Base-by-base conservation (phyloP, 2,888 invertebrate species). In the Eupithecia centaureata region DNA sequence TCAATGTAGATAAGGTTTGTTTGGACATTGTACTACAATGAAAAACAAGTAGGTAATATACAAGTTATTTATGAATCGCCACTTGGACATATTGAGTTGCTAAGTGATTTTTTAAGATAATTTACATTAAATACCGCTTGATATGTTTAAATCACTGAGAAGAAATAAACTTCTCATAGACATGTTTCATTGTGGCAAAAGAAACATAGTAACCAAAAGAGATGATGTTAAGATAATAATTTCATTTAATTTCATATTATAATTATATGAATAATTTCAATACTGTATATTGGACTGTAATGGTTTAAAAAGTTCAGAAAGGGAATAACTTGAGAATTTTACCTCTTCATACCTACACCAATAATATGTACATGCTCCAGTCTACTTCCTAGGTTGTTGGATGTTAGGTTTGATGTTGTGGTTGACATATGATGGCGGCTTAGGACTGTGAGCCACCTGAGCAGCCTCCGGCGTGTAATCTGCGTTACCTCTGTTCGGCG, bases 381-480 rank as follows among this genome's bases (percentile, higher is more conserved):
- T 93, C 94, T 95, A 97, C 94, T 98, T 98, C 85, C 97, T 95
- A 68, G 98, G 98, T 79, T 98, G 98, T 81, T 98, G 97, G 82
- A 98, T 98, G 75, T 96, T 93, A 56, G 94, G 93, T 68, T 95
- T 95, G 22, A 95, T 95, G 79, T 95, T 96, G 71, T 90, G 86
- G 68, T 95, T 93, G 76, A 95, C 92, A 63, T 94, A 83, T 81
- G 94, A 94, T 65, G 98, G 97, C 59, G 96, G 95, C 83, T 96
- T 95, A 63, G 96, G 96, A 92, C 97, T 95, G 87, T 97, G 95
- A 84, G 98, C 96, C 88, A 97, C 87, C 83, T 98, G 97, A 0
- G 98, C 97, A 0, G 98, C 98, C 82, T 97, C 97, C 0, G 96
- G 95, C 27, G 98, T 96, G 84, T 97, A 98, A 88, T 98, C 98